Evolutionary conservation across 2,113 vertebrate species (phyloP), one percentile per base, ranked within the genome.

Genomic region (Sigmodon hispidus): DNA sequence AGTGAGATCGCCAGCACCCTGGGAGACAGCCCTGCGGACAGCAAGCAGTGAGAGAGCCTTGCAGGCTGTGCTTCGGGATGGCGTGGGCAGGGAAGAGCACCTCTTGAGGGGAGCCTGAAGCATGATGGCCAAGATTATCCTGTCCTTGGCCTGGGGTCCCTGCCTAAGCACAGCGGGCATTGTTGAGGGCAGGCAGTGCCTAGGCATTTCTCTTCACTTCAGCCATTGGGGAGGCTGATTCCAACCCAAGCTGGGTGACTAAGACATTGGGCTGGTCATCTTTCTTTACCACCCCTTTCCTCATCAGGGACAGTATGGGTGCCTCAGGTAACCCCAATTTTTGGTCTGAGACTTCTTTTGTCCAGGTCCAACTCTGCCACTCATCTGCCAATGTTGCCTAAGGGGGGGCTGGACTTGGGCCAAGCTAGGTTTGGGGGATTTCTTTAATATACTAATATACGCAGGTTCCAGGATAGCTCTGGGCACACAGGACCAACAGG

Each of bases 1-100:
- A 99, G 99, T 0, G 99, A 99, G 97, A 98, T 99, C 0, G 98
- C 99, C 95, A 98, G 98, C 31, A 57, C 98, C 79, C 98, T 99
- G 26, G 99, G 98, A 92, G 99, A 99, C 94, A 98, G 98, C 97
- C 98, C 99, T 0, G 97, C 99, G 0, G 99, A 99, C 98, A 99
- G 98, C 99, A 99, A 99, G 98, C 99, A 99, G 96, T 99, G 99
- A 99, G 97, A 79, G 90, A 80, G 29, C 92, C 92, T 2, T 3
- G 85, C 84, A 90, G 90, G 96, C 94, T 45, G 96, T 72, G 96
- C 93, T 93, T 91, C 90, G 76, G 97, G 96, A 87, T 61, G 84
- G 77, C 13, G 0, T 67, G 24, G 85, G 95, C 95, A 92, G 65
- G 95, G 96, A 40, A 48, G 97, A 17, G 1, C 69, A 5, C 69